Conservation (phyloP, 92 coral and sea anemone genomes). For the Zoanthus sociatus region DNA sequence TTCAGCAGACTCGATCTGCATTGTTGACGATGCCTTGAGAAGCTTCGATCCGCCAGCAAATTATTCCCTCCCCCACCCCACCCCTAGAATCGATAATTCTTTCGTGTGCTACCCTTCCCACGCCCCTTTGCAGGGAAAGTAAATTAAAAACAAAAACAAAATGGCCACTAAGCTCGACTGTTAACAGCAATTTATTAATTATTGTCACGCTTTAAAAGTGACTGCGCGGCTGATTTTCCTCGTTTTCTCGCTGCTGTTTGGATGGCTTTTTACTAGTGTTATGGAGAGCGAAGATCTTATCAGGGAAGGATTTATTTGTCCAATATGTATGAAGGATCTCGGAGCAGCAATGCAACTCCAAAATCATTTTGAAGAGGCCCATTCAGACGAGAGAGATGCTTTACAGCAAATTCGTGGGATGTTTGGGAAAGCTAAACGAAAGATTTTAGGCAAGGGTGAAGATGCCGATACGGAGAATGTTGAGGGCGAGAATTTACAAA, state of each 20-base stretch:
- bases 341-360: slow-evolving; percentile 70
- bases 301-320: slow-evolving; percentile 96
- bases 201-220: not conserved
- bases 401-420: slow-evolving; percentile 88
- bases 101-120: not conserved
- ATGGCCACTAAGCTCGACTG: slow-evolving; percentile 4
- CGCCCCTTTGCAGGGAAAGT: slow-evolving; percentile 3
- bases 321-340: slow-evolving; percentile 92
- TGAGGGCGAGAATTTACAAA: slow-evolving; percentile 40
- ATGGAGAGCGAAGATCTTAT: slow-evolving; percentile 61
- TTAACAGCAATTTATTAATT: not conserved
- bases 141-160: not conserved
- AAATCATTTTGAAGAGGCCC: slow-evolving; percentile 88
- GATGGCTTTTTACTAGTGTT: not conserved
- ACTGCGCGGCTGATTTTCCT: slow-evolving; percentile 6
- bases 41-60: no score
- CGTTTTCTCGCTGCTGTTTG: slow-evolving; percentile 11
- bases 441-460: slow-evolving; percentile 83
- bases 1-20: no score
- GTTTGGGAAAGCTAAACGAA: slow-evolving; percentile 94
- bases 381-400: slow-evolving; percentile 84
- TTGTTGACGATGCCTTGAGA: no score
- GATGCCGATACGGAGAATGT: slow-evolving; percentile 61
- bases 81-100: not conserved
- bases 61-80: not conserved